Evolutionary conservation across 2,888 invertebrate genomes (phyloP).

Genomic region (Escarpia spicata): DNA sequence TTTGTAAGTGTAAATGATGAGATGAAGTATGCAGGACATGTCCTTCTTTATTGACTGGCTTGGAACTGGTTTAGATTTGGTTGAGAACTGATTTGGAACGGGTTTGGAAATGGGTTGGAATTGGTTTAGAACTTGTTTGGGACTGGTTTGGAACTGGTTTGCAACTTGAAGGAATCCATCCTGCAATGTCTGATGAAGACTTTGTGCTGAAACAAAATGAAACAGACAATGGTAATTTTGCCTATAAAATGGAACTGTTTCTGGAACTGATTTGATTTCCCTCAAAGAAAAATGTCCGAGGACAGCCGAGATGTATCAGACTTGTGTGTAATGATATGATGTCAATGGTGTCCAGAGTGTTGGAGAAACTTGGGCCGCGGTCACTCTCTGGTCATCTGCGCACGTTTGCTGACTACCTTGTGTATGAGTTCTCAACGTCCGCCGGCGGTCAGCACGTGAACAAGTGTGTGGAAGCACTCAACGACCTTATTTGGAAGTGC

Average conservation of each 20-base stretch:
- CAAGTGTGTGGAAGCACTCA: slow-evolving; percentile 89
- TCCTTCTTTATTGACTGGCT: too few relatives aligned
- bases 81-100: background rate
- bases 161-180: background rate
- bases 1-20: too few relatives aligned
- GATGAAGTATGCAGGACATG: background rate
- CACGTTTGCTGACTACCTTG: slow-evolving; percentile 93
- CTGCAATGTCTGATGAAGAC: too few relatives aligned
- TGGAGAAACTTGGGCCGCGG: slow-evolving; percentile 92
- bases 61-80: background rate
- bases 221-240: too few relatives aligned
- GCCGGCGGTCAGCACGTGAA: slow-evolving; percentile 86
- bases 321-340: background rate
- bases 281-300: background rate
- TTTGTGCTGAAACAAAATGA: too few relatives aligned
- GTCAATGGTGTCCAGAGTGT: slow-evolving; percentile 63
- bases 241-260: background rate
- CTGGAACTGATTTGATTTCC: background rate
- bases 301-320: background rate
- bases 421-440: slow-evolving; percentile 86
- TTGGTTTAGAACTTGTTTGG: background rate
- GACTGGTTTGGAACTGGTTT: background rate
- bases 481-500: slow-evolving; percentile 97
- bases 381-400: slow-evolving; percentile 90
- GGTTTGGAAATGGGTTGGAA: background rate